Evolutionary conservation across 1,140 invertebrate species (phyloP), one percentile per base, ranked within the genome.

Genomic region (Panulirus ornatus): DNA sequence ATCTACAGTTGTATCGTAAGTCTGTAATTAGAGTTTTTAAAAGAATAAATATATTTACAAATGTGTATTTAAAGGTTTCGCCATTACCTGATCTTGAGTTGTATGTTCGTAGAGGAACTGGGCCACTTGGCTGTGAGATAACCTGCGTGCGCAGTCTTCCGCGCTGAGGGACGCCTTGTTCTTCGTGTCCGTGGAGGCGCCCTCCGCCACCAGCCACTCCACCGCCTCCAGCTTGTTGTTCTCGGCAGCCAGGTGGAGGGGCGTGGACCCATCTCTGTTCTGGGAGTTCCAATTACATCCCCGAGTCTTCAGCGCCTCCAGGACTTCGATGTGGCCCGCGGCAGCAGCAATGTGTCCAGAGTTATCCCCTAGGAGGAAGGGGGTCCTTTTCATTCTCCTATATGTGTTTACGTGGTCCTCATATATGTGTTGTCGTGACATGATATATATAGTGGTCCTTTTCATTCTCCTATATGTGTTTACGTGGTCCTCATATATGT

Each of bases 231-330:
- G 14, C 30, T 36, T 19, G 30, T 30, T n/a, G 58, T 66, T 42
- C 34, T 63, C 27, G 27, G 79, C 79, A 2, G 79, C 51, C 27
- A 83, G 79, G 38, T 83, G 79, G 8, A 83, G 27, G 2, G 79
- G 47, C 1, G 79, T 83, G n/a, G 27, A 8, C 1, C 79, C 79
- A 3, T 83, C 79, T 42, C 79, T 83, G 34, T n/a, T 54, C 58
- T 38, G 34, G 16, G 79, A 38, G 51, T 83, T 36, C 27, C 63
- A 11, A 34, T 83, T 54, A 54, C 79, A 83, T 16, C 38, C 38
- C 3, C 0, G 27, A 5, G 9, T 22, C 14, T 14, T 14, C 51
- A 83, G 79, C 27, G 19, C 54, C 19, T 63, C 54, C 30, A 83
- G 54, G 2, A 83, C 54, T 30, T 58, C 1, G 0, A 34, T 47